A percentile compares a stretch with the other conserved stretches of the same genome.
Conservation (phyloP, 2,113 vertebrate species). For the Pterocles orientalis region DNA sequence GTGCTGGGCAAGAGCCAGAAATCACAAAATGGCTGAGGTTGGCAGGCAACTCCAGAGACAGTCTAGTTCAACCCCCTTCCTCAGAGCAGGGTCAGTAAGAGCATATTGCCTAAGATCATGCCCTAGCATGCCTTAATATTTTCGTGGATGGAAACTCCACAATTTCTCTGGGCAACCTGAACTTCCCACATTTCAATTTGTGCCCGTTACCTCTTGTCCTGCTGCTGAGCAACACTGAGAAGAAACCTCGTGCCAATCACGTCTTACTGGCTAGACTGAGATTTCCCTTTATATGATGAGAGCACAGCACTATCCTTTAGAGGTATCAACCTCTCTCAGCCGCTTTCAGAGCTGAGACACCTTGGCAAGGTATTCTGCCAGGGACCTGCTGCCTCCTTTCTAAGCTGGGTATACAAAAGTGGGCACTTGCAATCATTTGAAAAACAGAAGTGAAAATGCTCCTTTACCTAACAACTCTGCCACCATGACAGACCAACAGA, state of each 20-base stretch:
- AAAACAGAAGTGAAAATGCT: neutral
- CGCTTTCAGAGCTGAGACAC: neutral
- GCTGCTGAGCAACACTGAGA: slow-evolving; percentile 3
- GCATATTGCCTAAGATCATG: neutral
- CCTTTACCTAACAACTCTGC: neutral
- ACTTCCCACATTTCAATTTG: neutral
- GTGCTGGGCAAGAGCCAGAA: neutral
- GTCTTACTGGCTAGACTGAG: neutral
- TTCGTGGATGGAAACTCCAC: neutral
- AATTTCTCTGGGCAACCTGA: neutral
- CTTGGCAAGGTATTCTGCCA: neutral
- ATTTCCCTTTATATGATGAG: neutral
- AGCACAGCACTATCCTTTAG: neutral
- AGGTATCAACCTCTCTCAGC: neutral
- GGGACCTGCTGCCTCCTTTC: neutral
- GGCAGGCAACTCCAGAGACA: neutral
- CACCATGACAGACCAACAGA: neutral
- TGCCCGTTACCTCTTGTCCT: neutral
- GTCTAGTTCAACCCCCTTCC: neutral
- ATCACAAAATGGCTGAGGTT: neutral
- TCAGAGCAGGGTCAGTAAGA: neutral
- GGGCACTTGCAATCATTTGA: neutral
- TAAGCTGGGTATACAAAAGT: neutral
- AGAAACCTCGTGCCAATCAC: neutral
- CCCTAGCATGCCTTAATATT: neutral